These are phyloP conservation scores for Drosophila quinaria DNA, from an alignment of 2,888 invertebrate genomes.

Conservation along the genomic window DNA sequence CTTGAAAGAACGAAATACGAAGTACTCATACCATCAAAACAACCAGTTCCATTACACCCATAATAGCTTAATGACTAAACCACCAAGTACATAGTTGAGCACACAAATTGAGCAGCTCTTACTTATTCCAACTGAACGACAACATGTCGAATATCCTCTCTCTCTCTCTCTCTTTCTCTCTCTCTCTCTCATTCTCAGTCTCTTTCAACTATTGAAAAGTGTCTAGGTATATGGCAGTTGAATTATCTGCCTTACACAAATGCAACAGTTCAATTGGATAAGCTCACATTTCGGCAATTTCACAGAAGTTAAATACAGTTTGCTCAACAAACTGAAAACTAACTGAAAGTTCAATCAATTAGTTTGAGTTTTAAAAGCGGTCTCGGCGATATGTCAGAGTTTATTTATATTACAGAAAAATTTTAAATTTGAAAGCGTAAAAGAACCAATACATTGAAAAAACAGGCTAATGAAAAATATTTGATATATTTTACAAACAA, in stretches of 20 bases:
- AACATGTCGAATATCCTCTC: slow-evolving; percentile 31
- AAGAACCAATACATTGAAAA: too few species aligned
- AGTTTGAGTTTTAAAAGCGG: background rate
- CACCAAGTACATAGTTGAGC: slow-evolving; percentile 76
- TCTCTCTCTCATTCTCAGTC: background rate
- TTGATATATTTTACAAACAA: too few species aligned
- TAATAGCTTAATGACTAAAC: slow-evolving; percentile 77
- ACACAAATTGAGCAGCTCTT: slow-evolving; percentile 73
- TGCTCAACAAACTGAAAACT: background rate
- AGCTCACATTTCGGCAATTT: background rate
- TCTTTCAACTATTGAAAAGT: slow-evolving; percentile 36
- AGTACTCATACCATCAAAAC: slow-evolving; percentile 51
- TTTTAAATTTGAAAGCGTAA: background rate
- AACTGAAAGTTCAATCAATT: background rate
- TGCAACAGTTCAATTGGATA: slow-evolving; percentile 10
- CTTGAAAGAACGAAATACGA: slow-evolving; percentile 33
- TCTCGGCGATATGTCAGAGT: background rate
- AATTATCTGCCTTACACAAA: slow-evolving; percentile 5
- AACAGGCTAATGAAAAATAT: too few species aligned
- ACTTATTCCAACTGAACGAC: slow-evolving; percentile 63
- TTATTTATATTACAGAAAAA: background rate
- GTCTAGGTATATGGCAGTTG: background rate
- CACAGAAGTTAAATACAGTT: background rate
- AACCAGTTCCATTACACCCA: slow-evolving; percentile 33
- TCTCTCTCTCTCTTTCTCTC: slow-evolving; percentile 5